These are phyloP conservation scores for Ennomos erosarius DNA, from an alignment of 2,888 invertebrate species.

Conservation along the genomic window DNA sequence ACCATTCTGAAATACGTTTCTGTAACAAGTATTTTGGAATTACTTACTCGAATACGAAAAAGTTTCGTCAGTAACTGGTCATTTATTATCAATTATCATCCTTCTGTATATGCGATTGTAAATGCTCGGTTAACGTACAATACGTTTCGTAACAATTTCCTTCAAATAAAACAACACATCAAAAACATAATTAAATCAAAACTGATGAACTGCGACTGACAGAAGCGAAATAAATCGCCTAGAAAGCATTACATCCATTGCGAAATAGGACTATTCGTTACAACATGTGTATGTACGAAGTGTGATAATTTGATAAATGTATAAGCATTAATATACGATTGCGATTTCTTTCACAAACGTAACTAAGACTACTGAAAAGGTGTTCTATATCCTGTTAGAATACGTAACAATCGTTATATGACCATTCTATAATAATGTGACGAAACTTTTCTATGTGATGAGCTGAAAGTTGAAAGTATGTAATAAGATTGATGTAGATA, in stretches of 20 bases:
- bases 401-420: constrained; percentile 1
- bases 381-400: not conserved
- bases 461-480: no score
- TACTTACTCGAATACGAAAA: no score
- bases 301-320: constrained; percentile 2
- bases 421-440: not conserved
- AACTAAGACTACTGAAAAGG: constrained; percentile 1
- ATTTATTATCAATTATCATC: no score
- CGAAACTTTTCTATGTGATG: no score
- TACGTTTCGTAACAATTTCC: no score
- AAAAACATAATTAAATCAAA: not conserved
- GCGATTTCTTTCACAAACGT: constrained; percentile 1
- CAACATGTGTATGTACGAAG: not conserved
- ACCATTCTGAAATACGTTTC: no score
- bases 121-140: no score
- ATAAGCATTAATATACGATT: not conserved
- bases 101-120: no score
- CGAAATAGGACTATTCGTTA: constrained; percentile 16
- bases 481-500: no score
- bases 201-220: not conserved
- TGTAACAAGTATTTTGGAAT: no score
- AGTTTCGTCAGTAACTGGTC: no score
- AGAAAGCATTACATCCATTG: constrained; percentile 16
- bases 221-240: constrained; percentile 15
- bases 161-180: no score